Percentiles rank a stretch among this genome's conserved stretches.
Evolutionary conservation across 2,888 invertebrate genomes (phyloP).

Genomic region (Agrypnus murinus): DNA sequence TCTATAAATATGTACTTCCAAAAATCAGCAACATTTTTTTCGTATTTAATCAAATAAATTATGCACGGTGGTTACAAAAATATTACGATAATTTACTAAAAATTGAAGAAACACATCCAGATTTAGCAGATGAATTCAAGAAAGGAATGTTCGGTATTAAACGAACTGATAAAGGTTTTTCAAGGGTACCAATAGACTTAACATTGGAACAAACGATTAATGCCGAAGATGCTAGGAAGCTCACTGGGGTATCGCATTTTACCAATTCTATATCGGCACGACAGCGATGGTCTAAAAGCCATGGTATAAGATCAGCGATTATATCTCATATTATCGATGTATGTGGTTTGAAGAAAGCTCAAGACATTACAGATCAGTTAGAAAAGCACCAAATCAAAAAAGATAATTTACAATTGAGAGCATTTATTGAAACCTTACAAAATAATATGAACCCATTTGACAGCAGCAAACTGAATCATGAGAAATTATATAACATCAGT

Average conservation of each 20-base stretch:
- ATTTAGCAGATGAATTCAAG: neutral
- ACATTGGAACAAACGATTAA: slow-evolving; percentile 30
- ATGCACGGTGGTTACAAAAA: neutral
- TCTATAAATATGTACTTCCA: neutral
- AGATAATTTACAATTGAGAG: neutral
- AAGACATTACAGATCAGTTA: slow-evolving; percentile 3
- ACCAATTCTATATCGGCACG: slow-evolving; percentile 27
- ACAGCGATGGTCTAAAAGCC: slow-evolving; percentile 15
- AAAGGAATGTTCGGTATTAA: neutral
- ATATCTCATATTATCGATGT: slow-evolving; percentile 12
- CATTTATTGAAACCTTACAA: neutral
- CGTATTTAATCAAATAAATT: slow-evolving; percentile 16
- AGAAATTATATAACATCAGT: slow-evolving; percentile 58
- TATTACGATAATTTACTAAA: slow-evolving; percentile 14
- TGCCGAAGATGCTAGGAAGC: slow-evolving; percentile 22
- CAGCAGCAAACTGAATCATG: no score
- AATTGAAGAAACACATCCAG: slow-evolving; percentile 15
- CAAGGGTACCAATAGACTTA: slow-evolving; percentile 6
- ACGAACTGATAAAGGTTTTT: neutral
- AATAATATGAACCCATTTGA: neutral
- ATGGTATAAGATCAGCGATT: slow-evolving; percentile 5
- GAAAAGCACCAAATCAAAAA: neutral
- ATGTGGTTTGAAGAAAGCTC: neutral
- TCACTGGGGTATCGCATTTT: neutral
- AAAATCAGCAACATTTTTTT: slow-evolving; percentile 21